Evolutionary conservation across 1,140 invertebrate species (phyloP).

Genomic region (Rhagoletis pomonella): DNA sequence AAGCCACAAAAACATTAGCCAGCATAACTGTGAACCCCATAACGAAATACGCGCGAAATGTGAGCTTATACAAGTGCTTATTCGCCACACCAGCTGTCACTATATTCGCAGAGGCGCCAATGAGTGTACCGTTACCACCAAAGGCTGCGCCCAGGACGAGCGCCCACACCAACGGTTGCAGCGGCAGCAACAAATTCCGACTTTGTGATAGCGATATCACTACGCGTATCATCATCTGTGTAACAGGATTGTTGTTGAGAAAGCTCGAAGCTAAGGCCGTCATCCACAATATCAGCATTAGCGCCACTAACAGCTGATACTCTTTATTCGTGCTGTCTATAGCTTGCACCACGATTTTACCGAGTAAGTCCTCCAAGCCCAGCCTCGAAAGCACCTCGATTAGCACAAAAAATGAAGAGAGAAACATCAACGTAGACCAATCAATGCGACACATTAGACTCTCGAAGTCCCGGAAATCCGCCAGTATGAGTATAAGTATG

Average conservation of each 20-base stretch:
- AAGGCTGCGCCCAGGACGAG: slow-evolving; percentile 84
- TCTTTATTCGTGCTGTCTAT: slow-evolving; percentile 78
- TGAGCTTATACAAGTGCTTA: slow-evolving; percentile 85
- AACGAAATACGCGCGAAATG: slow-evolving; percentile 77
- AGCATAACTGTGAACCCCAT: slow-evolving; percentile 75
- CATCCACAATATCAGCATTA: slow-evolving; percentile 81
- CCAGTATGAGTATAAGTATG: slow-evolving; percentile 80
- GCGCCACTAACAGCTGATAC: slow-evolving; percentile 78
- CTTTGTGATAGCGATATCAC: slow-evolving; percentile 78
- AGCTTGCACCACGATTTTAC: slow-evolving; percentile 77
- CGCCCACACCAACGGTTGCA: slow-evolving; percentile 83
- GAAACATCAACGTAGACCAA: slow-evolving; percentile 88
- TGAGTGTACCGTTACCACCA: slow-evolving; percentile 86
- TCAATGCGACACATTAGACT: slow-evolving; percentile 82
- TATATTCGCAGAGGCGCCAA: slow-evolving; percentile 86
- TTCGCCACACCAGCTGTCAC: slow-evolving; percentile 86
- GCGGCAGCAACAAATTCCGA: slow-evolving; percentile 76
- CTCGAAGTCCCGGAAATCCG: slow-evolving; percentile 79
- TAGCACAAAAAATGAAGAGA: slow-evolving; percentile 84
- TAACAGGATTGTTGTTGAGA: slow-evolving; percentile 85
- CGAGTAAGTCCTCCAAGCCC: slow-evolving; percentile 82
- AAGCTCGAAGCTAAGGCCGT: slow-evolving; percentile 83
- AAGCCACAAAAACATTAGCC: slow-evolving; percentile 52
- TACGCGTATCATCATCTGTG: slow-evolving; percentile 85
- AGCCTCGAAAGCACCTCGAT: slow-evolving; percentile 83